Evolutionary conservation across 2,113 vertebrate genomes (phyloP).

Genomic region (Oxyura jamaicensis): DNA sequence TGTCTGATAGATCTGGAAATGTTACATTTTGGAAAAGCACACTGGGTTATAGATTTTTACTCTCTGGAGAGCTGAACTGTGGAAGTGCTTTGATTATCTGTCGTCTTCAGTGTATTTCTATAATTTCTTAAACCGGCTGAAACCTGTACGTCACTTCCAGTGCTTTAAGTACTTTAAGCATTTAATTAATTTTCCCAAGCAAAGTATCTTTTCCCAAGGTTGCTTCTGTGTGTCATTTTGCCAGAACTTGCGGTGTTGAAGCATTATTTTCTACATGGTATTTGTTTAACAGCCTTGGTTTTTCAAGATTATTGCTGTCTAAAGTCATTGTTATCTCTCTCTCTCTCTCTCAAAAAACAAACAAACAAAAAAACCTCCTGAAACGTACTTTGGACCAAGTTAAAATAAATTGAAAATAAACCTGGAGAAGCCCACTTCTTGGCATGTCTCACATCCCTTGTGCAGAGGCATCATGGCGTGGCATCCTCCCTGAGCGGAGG

Average conservation of each 20-base stretch:
- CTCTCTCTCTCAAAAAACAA: not conserved
- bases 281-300: not conserved
- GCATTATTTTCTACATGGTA: not conserved
- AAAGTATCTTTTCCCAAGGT: not conserved
- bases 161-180: not conserved
- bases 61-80: not conserved
- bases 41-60: not conserved
- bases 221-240: not conserved
- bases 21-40: not conserved
- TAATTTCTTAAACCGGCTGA: not conserved
- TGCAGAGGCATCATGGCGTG: fast-evolving
- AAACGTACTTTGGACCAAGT: not conserved
- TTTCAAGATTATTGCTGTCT: not conserved
- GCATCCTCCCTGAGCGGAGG: not conserved
- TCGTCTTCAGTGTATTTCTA: slow-evolving; percentile 19
- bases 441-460: not conserved
- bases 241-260: not conserved
- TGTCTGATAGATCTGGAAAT: not conserved
- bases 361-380: not conserved
- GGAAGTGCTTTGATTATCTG: not conserved
- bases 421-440: not conserved
- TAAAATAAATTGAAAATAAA: not conserved
- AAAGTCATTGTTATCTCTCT: not conserved
- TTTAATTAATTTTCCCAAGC: slow-evolving; percentile 13
- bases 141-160: not conserved